Conservation (phyloP, 2,113 vertebrate genomes). For the Gila orcuttii region DNA sequence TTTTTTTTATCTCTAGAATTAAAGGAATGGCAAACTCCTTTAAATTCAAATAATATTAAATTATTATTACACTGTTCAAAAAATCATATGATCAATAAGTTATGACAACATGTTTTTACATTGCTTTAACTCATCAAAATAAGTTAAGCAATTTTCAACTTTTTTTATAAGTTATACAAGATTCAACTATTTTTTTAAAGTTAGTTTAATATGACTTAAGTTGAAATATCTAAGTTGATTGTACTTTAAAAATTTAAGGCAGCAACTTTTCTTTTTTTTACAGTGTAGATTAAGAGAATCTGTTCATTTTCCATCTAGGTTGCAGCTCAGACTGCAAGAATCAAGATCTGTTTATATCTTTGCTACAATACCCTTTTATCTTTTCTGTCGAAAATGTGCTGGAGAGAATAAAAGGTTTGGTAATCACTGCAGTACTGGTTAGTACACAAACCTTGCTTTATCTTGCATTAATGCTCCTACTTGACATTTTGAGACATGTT, state of each 20-base stretch:
- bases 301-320: not conserved
- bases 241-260: too few species aligned
- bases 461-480: conserved; percentile 18
- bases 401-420: conserved; percentile 50
- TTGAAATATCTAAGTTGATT: too few species aligned
- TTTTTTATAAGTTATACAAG: too few species aligned
- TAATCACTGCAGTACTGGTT: conserved; percentile 56
- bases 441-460: conserved; percentile 56
- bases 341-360: not conserved
- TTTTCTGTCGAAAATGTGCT: conserved; percentile 31
- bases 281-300: too few species aligned
- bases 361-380: not conserved
- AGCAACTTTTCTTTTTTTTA: too few species aligned
- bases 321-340: not conserved
- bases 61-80: too few species aligned
- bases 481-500: conserved; percentile 14
- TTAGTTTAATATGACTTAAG: too few species aligned
- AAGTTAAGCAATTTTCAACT: too few species aligned
- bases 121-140: too few species aligned
- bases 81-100: too few species aligned
- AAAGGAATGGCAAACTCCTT: not conserved
- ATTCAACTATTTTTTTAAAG: too few species aligned
- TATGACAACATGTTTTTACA: too few species aligned
- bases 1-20: not conserved
- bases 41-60: not conserved